Evolutionary conservation across 2,113 vertebrate genomes (phyloP), one percentile per base, ranked within the genome.

Genomic region (Mugil cephalus): DNA sequence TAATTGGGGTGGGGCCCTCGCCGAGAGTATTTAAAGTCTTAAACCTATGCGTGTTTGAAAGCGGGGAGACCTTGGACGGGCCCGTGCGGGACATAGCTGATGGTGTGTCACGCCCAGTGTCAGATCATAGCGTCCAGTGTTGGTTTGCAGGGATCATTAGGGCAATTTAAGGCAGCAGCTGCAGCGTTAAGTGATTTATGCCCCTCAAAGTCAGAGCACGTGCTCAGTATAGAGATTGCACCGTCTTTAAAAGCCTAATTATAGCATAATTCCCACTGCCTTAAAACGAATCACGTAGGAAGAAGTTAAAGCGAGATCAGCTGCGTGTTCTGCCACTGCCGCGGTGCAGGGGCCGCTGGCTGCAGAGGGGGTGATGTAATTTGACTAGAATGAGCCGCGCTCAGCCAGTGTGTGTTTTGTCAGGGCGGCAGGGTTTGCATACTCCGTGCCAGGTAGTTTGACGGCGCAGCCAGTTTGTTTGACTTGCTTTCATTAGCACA

Each of bases 1-100:
- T 18, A 74, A 69, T 53, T 65, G 39, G 91, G 93, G 91, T 84
- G 89, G 90, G 91, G 88, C 87, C 24, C 24, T 2, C 19, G 76
- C 58, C 24, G 66, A 12, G 83, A 78, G 87, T 91, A 91, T 94
- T 90, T 89, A 83, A 91, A 91, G 90, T 90, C 78, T 76, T 73
- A 66, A 38, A 79, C 86, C 52, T 84, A n/a, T 59, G 51, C 71
- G 62, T 52, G 60, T 75, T 66, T 71, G 69, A 56, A 62, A 66
- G 66, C 30, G 43, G 53, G 35, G 80, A 70, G 82, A 86, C 84
- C 87, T 92, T 83, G 80, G 85, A 81, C 68, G 51, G 63, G 76
- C 70, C 38, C 69, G 15, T 69, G 70, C 56, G 85, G 85, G 59
- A 84, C 87, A 88, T 80, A 40, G 77, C 70, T 60, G 74, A 60